Base-by-base conservation (phyloP, 2,113 vertebrate species). In the Salvelinus fontinalis region DNA sequence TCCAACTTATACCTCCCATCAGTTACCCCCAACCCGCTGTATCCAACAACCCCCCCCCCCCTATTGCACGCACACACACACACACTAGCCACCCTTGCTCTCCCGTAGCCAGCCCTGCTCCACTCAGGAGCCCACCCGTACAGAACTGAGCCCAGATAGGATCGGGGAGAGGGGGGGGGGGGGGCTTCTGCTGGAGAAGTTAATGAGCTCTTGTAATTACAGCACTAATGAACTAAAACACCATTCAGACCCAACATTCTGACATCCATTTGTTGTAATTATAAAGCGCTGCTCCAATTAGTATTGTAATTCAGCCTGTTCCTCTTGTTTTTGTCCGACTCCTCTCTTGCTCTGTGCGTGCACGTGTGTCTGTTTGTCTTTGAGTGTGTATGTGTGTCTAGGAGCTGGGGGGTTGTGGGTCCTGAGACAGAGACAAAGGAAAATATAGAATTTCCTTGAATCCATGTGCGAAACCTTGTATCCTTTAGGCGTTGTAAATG, bases 171-270 rank as follows among this genome's bases (percentile, higher is more conserved):
- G 29, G 2, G 86, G 29, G 29, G 2, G 29, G 29, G 29, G 29
- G 26, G 29, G 29, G 29, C 90, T 88, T 84, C 84, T 85, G 92
- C 81, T 90, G 83, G 83, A 91, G 88, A 93, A 92, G 90, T 92
- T 94, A 94, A 94, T 93, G 92, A 94, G 94, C 92, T 90, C 91
- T 94, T 91, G 91, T 94, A 95, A 95, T 95, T 94, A 93, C 93
- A 93, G 93, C 88, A 75, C 92, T 95, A 94, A 95, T 94, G 93
- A 95, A 93, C 93, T 95, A 94, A 95, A 95, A 94, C 92, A 93
- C 92, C 89, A 95, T 95, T 94, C 94, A 94, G 92, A 86, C 93
- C 92, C 90, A 92, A 93, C 95, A 94, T 93, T 90, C 92, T 94
- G 92, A 94, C 94, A 95, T 95, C 92, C 93, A 95, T 94, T 95